Base-by-base conservation (phyloP, 2,888 invertebrate species). In the Papilio demoleus region DNA sequence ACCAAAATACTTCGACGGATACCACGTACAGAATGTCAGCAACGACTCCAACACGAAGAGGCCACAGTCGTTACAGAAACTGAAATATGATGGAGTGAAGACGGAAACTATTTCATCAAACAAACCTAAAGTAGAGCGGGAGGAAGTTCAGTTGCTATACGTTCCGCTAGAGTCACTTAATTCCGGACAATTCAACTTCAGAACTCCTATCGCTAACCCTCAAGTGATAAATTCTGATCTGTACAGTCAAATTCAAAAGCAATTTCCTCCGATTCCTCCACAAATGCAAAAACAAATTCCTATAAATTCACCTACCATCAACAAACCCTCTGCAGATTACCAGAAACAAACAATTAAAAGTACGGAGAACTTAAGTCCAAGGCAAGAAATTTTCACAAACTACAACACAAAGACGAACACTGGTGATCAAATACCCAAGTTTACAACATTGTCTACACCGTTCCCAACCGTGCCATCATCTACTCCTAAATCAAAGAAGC, bases 141-240 rank as follows among this genome's bases (percentile, higher is more conserved):
- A 96, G 83, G 95, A 95, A 85, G 95, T 97, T 0, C 97, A 97
- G 79, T 84, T 97, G 42, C 90, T 97, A 0, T 97, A 97, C 79
- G 97, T 97, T 0, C 97, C 97, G 5, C 93, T 97, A 27, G 97
- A 97, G 78, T 94, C 96, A 0, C 83, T 97, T 24, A 94, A 94
- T 74, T 83, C 86, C 75, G 93, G 92, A 9, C 88, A 90, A 72
- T 90, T 86, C 71, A 88, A 91, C 78, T 86, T 90, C 67, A 84
- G 88, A 73, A 86, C 76, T 67, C 87, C 89, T 3, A 58, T 85
- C 24, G 75, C 81, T 4, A 70, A 75, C 34, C 73, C 87, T 1
- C 88, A 89, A 67, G 70, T 85, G 36, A 70, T 87, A 4, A 87
- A 87, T 70, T 72, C 83, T 4, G 89, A 91, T 66, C 67, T 86